These are phyloP conservation scores for Mobula birostris DNA, from an alignment of 2,113 vertebrate species.

Conservation along the genomic window DNA sequence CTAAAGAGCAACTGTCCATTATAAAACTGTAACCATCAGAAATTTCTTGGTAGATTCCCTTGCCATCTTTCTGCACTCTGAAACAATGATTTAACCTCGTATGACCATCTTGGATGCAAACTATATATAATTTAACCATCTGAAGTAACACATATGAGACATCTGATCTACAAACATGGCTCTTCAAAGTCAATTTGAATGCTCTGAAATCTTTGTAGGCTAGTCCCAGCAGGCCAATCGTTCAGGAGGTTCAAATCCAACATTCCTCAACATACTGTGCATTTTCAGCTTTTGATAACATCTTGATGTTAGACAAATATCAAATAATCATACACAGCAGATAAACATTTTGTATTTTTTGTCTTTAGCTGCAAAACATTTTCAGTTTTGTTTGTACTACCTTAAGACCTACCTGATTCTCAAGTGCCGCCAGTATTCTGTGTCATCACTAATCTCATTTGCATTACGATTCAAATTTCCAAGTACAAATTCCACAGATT, in stretches of 20 bases:
- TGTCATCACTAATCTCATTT: neutral
- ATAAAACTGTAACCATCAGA: neutral
- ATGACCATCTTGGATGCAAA: neutral
- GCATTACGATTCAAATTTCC: neutral
- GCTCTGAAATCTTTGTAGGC: neutral
- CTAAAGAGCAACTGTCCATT: neutral
- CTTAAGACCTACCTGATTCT: neutral
- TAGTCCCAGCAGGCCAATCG: neutral
- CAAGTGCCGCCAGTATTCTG: neutral
- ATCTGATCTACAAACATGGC: neutral
- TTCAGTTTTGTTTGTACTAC: neutral
- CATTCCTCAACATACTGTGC: neutral
- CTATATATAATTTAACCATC: neutral
- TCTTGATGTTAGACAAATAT: neutral
- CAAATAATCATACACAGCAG: too few species aligned
- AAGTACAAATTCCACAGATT: neutral
- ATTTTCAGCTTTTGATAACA: neutral
- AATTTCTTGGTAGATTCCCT: too few species aligned
- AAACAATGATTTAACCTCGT: neutral
- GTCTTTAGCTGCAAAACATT: neutral
- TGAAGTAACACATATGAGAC: neutral
- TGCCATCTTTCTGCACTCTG: too few species aligned
- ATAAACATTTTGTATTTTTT: neutral
- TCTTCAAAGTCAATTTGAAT: neutral
- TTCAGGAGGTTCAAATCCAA: neutral